Conservation (phyloP, 2,797 vertebrate genomes). For the Apodemus agrarius region DNA sequence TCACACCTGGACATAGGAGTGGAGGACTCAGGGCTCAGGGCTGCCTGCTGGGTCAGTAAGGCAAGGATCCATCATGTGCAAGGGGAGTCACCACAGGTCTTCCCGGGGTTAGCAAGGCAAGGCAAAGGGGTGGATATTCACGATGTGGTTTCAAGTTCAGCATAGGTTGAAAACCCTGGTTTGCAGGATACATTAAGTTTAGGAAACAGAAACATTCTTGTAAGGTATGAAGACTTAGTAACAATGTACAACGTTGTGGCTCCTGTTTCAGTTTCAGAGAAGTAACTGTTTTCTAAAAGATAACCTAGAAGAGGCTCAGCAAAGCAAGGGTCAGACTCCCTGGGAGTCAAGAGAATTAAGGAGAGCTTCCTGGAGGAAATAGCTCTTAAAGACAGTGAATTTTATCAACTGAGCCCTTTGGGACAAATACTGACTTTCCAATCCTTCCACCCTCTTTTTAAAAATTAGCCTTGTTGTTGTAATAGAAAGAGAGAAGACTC, state of each 20-base stretch:
- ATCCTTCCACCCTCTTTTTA: neutral
- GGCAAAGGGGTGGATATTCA: neutral
- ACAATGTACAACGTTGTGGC: neutral
- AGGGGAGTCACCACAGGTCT: neutral
- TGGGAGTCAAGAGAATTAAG: neutral
- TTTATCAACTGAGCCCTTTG: neutral
- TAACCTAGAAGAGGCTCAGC: neutral
- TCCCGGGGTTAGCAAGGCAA: neutral
- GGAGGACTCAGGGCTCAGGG: neutral
- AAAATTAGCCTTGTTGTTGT: neutral
- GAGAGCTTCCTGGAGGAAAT: slow-evolving; percentile 40
- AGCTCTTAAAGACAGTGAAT: neutral
- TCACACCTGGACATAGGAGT: neutral
- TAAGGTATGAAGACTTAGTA: neutral
- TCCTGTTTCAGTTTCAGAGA: neutral
- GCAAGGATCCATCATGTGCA: neutral
- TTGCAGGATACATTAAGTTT: neutral
- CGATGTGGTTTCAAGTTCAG: neutral
- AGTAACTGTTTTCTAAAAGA: neutral
- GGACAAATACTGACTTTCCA: neutral
- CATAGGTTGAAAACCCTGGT: neutral
- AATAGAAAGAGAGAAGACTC: neutral
- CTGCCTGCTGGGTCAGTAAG: neutral
- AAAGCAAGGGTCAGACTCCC: neutral
- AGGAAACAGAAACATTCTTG: neutral